Evolutionary conservation across 2,113 vertebrate genomes (phyloP).

Genomic region (Sylvietta virens): DNA sequence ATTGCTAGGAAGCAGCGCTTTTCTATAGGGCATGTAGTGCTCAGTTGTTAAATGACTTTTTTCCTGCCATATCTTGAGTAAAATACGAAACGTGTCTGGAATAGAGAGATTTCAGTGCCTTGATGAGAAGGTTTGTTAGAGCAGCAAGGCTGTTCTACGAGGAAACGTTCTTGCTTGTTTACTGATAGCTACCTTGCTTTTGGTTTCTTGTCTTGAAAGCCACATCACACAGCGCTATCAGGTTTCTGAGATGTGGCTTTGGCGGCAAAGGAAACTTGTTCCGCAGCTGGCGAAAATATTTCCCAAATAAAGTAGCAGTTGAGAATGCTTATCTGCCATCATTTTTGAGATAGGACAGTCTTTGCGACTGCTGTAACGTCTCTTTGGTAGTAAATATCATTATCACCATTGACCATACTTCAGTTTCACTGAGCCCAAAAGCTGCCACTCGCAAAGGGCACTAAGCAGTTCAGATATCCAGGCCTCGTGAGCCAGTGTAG

Average conservation of each 20-base stretch:
- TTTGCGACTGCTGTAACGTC: neutral
- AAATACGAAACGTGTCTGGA: neutral
- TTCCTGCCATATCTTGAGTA: fast-evolving
- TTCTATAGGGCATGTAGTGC: fast-evolving
- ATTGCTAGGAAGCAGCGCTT: neutral
- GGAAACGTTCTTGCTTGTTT: neutral
- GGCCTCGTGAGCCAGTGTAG: neutral
- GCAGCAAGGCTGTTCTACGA: neutral
- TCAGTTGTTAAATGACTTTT: neutral
- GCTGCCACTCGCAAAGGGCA: neutral
- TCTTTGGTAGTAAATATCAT: neutral
- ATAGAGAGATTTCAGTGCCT: neutral
- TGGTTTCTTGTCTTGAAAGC: neutral
- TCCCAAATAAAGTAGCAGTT: neutral
- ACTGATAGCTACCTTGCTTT: neutral
- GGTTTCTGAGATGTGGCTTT: neutral
- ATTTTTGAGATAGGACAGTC: neutral
- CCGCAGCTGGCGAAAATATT: neutral
- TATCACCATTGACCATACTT: neutral
- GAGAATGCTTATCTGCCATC: neutral
- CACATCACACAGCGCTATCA: neutral
- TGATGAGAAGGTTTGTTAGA: neutral
- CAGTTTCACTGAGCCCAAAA: neutral
- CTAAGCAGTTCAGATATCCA: neutral
- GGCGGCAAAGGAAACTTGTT: neutral